Conservation (phyloP, 2,888 invertebrate species). For the Diaprepes abbreviatus region DNA sequence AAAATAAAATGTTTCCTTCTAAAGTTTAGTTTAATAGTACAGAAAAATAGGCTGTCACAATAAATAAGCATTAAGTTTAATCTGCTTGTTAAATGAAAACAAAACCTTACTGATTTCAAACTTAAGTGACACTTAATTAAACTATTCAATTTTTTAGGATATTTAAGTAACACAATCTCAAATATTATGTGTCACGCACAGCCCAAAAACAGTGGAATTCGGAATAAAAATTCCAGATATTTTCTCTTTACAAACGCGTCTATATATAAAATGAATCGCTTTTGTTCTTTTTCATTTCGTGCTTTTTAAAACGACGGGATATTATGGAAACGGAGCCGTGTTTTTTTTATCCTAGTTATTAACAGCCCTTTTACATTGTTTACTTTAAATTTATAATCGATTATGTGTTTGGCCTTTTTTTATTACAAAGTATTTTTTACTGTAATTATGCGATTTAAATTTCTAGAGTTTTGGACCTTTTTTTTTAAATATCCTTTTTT, state of each 20-base stretch:
- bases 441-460: too few species aligned
- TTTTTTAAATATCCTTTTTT: too few species aligned
- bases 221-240: conserved; percentile 2
- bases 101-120: neutral
- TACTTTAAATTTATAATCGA: neutral
- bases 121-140: neutral
- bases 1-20: too few species aligned
- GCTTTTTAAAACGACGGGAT: neutral
- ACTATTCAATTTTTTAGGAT: conserved; percentile 3
- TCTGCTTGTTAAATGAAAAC: too few species aligned
- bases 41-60: too few species aligned
- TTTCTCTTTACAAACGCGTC: neutral
- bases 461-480: too few species aligned
- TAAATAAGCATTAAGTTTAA: too few species aligned
- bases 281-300: neutral
- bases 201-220: neutral
- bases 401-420: too few species aligned
- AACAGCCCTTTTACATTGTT: neutral
- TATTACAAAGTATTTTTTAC: too few species aligned
- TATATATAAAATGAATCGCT: neutral
- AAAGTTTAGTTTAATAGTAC: too few species aligned
- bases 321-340: neutral
- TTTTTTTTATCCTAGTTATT: neutral
- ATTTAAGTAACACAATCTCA: neutral
- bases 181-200: conserved; percentile 3